Conservation (phyloP, 2,888 invertebrate genomes). For the Phlogophora meticulosa region DNA sequence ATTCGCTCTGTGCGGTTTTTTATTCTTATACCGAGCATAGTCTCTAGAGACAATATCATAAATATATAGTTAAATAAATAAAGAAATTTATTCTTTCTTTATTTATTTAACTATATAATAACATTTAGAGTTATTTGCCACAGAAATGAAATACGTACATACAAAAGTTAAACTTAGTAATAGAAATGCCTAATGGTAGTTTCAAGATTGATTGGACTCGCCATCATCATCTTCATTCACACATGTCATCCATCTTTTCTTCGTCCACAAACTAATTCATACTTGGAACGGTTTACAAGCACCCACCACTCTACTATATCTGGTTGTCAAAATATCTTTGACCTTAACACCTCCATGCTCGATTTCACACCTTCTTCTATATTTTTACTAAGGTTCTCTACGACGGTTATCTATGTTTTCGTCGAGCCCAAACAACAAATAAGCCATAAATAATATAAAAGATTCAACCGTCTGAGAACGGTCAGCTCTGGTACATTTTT, state of each 20-base stretch:
- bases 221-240: neutral
- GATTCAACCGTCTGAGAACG: neutral
- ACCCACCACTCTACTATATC: neutral
- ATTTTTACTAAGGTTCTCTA: neutral
- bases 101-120: no score
- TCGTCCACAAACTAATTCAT: no score
- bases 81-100: no score
- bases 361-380: neutral
- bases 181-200: no score
- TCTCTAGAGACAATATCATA: neutral
- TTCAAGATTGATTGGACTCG: neutral
- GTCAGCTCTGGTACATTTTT: neutral
- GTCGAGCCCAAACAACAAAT: conserved; percentile 10
- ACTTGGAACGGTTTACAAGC: neutral
- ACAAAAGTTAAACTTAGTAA: no score
- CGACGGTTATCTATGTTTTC: neutral
- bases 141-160: no score
- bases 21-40: no score
- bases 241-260: neutral
- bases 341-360: neutral
- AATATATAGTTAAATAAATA: no score
- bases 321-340: neutral
- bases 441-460: conserved; percentile 18
- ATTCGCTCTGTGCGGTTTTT: neutral
- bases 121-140: no score